A percentile compares a stretch with the other conserved stretches of the same genome.
phyloP scores from a whole-genome alignment of 1,140 invertebrate genomes.

The Aphelenchoides avenae region DNA sequence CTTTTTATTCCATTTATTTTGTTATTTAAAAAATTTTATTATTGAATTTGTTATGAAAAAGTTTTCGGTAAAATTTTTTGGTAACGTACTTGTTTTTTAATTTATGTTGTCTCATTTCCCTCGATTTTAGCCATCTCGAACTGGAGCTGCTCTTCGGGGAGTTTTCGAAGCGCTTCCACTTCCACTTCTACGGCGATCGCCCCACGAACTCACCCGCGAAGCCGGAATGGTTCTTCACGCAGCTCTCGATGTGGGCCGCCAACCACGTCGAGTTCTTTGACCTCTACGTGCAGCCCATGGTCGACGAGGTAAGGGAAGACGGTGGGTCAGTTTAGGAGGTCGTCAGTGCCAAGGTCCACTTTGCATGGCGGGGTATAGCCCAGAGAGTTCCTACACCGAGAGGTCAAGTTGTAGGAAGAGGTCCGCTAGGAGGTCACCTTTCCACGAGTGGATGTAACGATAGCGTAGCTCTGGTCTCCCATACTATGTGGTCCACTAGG shows the following conservation, averaged over 20 bases:
- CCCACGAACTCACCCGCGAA: constrained; percentile 34
- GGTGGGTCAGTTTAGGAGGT: constrained; percentile 19
- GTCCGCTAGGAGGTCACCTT: too few species aligned
- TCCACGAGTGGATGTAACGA: too few species aligned
- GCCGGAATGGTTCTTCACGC: constrained; percentile 45
- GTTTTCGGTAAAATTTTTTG: neutral
- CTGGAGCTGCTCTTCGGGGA: constrained; percentile 16
- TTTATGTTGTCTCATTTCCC: too few species aligned
- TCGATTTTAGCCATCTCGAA: too few species aligned
- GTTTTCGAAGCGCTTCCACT: constrained; percentile 29
- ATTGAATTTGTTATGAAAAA: constrained; percentile 1
- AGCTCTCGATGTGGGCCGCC: constrained; percentile 33
- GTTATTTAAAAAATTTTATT: neutral
- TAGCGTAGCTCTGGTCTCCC: too few species aligned
- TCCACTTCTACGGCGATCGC: constrained; percentile 40
- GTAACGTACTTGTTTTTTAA: too few species aligned
- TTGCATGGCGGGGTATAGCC: too few species aligned
- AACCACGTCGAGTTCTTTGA: constrained; percentile 42
- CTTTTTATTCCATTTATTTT: neutral
- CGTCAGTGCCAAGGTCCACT: too few species aligned
- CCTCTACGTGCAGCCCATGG: constrained; percentile 24
- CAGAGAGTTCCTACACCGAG: too few species aligned
- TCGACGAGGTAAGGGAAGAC: constrained; percentile 31
- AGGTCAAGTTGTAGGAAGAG: too few species aligned
- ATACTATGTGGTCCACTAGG: too few species aligned